Conservation (phyloP, 2,888 invertebrate species). For the Aquatica leii region DNA sequence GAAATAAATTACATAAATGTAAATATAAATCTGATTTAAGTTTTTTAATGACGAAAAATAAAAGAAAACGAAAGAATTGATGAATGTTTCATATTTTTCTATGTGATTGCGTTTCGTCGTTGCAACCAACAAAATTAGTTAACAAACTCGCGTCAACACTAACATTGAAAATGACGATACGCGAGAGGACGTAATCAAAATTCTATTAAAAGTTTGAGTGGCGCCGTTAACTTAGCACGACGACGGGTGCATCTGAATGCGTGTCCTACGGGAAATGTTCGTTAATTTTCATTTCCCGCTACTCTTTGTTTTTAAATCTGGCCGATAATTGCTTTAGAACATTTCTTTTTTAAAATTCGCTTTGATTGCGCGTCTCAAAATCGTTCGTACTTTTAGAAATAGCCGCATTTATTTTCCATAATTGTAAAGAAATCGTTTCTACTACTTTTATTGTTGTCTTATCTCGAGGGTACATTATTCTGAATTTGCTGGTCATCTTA, state of each 20-base stretch:
- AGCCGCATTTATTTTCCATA: conserved; percentile 1
- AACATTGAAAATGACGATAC: conserved; percentile 20
- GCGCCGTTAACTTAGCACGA: conserved; percentile 20
- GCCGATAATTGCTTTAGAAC: conserved; percentile 27
- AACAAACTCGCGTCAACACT: conserved; percentile 17
- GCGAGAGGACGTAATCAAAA: conserved; percentile 31
- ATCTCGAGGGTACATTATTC: conserved; percentile 29
- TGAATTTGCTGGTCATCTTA: conserved; percentile 35
- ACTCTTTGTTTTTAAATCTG: conserved; percentile 37
- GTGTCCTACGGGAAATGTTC: conserved; percentile 28
- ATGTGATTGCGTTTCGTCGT: too few species aligned
- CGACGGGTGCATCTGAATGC: conserved; percentile 33
- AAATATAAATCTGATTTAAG: too few species aligned
- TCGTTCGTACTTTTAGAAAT: not conserved
- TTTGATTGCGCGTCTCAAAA: not conserved
- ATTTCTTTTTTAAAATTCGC: conserved; percentile 12
- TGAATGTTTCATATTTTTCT: too few species aligned
- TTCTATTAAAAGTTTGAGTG: conserved; percentile 40
- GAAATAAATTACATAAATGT: too few species aligned
- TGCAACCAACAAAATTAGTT: conserved; percentile 8
- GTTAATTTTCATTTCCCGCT: conserved; percentile 43
- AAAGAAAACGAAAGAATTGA: too few species aligned
- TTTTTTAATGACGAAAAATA: too few species aligned
- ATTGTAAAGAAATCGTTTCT: not conserved
- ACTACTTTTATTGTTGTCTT: conserved; percentile 19